Conservation (phyloP, 1,140 invertebrate species). For the Mizuhopecten yessoensis region DNA sequence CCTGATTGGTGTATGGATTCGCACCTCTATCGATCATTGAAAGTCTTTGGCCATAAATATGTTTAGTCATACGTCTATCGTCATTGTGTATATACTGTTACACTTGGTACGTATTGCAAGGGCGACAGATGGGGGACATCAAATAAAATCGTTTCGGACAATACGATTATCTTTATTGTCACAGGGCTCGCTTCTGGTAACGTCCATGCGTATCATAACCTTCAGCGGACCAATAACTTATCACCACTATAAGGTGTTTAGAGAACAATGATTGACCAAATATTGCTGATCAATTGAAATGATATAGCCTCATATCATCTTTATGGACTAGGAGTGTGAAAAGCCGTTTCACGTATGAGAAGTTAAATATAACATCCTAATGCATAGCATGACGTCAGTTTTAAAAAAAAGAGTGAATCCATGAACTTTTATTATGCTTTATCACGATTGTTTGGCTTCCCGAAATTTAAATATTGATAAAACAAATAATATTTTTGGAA, state of each 20-base stretch:
- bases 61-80: not conserved
- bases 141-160: not conserved
- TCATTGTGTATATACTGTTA: not conserved
- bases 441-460: no score
- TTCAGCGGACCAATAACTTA: not conserved
- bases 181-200: not conserved
- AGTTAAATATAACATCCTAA: no score
- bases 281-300: constrained; percentile 26
- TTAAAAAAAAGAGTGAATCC: no score
- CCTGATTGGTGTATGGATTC: not conserved
- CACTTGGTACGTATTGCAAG: not conserved
- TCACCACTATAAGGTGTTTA: not conserved
- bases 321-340: constrained; percentile 16
- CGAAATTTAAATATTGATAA: no score
- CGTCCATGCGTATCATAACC: not conserved
- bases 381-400: no score
- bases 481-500: no score
- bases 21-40: not conserved
- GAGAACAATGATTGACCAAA: not conserved
- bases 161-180: constrained; percentile 39
- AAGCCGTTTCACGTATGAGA: not conserved
- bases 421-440: no score
- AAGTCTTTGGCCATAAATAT: not conserved
- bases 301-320: not conserved
- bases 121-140: not conserved